These are phyloP conservation scores for Cosmopolites sordidus DNA, from an alignment of 2,888 invertebrate genomes.

Conservation along the genomic window DNA sequence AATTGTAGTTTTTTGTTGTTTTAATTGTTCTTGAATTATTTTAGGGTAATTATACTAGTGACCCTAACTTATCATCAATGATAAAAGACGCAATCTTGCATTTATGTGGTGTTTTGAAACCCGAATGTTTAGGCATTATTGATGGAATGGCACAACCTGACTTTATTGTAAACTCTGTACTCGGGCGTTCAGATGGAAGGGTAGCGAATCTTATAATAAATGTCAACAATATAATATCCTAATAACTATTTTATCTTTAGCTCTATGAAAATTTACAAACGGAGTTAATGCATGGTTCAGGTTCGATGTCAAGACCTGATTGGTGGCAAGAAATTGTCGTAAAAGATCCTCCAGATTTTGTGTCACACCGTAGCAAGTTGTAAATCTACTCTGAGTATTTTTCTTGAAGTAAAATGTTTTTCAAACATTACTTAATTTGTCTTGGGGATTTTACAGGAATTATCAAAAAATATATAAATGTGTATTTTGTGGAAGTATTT, in stretches of 20 bases:
- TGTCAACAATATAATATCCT: neutral
- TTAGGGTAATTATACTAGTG: constrained; percentile 47
- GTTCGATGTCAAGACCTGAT: constrained; percentile 63
- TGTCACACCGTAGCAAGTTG: constrained; percentile 33
- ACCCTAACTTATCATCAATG: constrained; percentile 52
- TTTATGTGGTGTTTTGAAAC: constrained; percentile 66
- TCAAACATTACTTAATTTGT: neutral
- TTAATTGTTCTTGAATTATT: constrained; percentile 2
- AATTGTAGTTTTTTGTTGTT: neutral
- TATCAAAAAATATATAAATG: no score
- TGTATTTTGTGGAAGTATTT: constrained; percentile 6
- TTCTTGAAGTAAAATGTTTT: neutral
- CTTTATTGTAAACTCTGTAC: constrained; percentile 80
- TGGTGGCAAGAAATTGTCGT: constrained; percentile 67
- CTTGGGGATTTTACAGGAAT: no score
- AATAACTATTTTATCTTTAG: constrained; percentile 45
- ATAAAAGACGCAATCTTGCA: constrained; percentile 65
- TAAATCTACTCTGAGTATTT: constrained; percentile 22
- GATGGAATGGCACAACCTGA: constrained; percentile 88
- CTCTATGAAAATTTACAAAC: constrained; percentile 71
- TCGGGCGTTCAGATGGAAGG: constrained; percentile 81
- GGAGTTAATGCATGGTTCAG: constrained; percentile 64
- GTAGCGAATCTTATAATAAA: constrained; percentile 48
- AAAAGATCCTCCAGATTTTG: constrained; percentile 39
- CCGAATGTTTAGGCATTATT: constrained; percentile 70